phyloP scores from a whole-genome alignment of 2,797 vertebrate genomes.

The Clamator glandarius region DNA sequence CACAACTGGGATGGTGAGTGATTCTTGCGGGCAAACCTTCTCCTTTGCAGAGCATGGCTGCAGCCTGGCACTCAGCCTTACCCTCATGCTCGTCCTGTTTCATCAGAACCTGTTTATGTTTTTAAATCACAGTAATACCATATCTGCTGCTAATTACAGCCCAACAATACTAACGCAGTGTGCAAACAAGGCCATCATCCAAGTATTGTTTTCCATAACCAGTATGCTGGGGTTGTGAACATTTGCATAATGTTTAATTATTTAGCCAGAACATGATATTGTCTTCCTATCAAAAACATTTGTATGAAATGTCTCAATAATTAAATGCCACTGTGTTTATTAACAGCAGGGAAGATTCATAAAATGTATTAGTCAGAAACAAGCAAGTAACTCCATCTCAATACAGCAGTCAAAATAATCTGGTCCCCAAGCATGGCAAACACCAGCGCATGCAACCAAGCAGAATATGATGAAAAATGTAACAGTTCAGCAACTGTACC shows the following conservation, averaged over 20 bases:
- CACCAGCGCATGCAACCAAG: not conserved
- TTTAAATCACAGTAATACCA: not conserved
- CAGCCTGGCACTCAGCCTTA: not conserved
- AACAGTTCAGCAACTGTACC: not conserved
- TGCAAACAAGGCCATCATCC: conserved; percentile 47
- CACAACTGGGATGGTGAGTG: not conserved
- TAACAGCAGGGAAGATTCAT: conserved; percentile 42
- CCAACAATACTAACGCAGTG: conserved; percentile 7
- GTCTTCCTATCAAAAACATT: conserved; percentile 39
- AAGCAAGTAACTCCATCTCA: not conserved
- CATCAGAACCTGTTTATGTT: not conserved
- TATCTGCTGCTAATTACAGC: conserved; percentile 40
- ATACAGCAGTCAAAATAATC: not conserved
- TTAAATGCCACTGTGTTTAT: conserved; percentile 59
- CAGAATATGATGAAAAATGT: not conserved
- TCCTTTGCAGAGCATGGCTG: fast-evolving
- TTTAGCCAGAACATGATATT: conserved; percentile 55
- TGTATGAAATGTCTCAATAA: conserved; percentile 61
- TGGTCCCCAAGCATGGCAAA: not conserved
- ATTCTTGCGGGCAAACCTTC: not conserved
- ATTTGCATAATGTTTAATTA: conserved; percentile 66
- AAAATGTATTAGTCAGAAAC: conserved; percentile 44
- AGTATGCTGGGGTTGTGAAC: conserved; percentile 11
- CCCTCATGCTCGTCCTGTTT: not conserved
- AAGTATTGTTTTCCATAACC: conserved; percentile 56